A percentile compares a stretch with the other conserved stretches of the same genome.
These are phyloP conservation scores for Branchipolynoe longqiensis DNA, from an alignment of 2,888 invertebrate genomes.

Conservation along the genomic window DNA sequence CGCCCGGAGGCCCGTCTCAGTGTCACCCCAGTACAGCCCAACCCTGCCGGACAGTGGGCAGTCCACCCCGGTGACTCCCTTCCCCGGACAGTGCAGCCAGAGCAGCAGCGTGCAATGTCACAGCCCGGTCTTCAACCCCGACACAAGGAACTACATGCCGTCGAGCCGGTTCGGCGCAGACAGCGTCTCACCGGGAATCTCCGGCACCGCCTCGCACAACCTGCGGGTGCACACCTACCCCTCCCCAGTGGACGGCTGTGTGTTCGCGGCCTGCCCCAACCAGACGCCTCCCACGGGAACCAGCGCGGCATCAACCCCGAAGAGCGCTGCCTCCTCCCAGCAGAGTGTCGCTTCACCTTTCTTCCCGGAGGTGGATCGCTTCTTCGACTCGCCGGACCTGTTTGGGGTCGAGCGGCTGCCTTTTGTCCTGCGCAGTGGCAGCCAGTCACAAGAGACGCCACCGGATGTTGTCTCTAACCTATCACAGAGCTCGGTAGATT, in stretches of 20 bases:
- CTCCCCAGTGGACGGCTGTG: not conserved
- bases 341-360: not conserved
- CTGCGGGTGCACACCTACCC: not conserved
- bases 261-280: too few species aligned
- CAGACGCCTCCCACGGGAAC: not conserved
- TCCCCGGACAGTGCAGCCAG: not conserved
- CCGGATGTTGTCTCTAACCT: not conserved
- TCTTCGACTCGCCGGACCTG: slow-evolving; percentile 16
- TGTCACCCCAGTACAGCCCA: too few species aligned
- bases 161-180: not conserved
- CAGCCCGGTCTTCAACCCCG: slow-evolving; percentile 3
- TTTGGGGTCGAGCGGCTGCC: not conserved
- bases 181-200: not conserved
- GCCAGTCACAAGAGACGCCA: too few species aligned
- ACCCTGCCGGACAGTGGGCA: too few species aligned
- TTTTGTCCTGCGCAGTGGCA: too few species aligned
- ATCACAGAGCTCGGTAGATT: not conserved
- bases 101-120: not conserved
- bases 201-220: not conserved
- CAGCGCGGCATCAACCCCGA: not conserved
- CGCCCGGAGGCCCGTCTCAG: too few species aligned
- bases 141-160: not conserved
- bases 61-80: too few species aligned
- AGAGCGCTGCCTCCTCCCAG: not conserved
- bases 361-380: not conserved